Conservation (phyloP, 2,113 vertebrate species). For the Nyctibius bracteatus region DNA sequence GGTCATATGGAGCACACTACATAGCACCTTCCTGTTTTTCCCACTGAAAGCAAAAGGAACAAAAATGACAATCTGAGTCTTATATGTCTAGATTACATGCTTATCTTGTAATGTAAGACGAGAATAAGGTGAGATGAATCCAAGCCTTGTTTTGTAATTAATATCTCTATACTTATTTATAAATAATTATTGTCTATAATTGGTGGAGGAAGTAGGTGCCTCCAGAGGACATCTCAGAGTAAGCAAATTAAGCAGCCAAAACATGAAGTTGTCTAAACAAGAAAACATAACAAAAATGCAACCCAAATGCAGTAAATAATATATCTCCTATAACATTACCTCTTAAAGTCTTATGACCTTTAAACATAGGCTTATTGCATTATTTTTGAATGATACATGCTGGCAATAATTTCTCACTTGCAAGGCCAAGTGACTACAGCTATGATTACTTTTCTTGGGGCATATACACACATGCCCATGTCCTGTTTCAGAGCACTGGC, state of each 20-base stretch:
- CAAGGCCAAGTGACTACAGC: background rate
- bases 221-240: background rate
- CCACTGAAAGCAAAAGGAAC: background rate
- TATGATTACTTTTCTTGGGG: background rate
- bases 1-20: background rate
- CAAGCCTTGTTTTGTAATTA: background rate
- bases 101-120: background rate
- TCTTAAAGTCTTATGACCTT: background rate
- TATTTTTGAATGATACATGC: background rate
- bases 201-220: background rate
- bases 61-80: background rate
- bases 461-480: background rate
- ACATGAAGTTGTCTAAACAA: background rate
- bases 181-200: background rate
- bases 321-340: background rate
- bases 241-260: background rate
- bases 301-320: background rate
- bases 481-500: background rate
- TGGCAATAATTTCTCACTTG: background rate
- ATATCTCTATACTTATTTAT: background rate
- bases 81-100: background rate
- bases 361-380: background rate
- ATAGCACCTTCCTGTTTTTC: background rate
- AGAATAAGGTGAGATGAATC: background rate
- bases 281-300: background rate